Evolutionary conservation across 2,888 invertebrate genomes (phyloP).

Genomic region (Torymus texanus): DNA sequence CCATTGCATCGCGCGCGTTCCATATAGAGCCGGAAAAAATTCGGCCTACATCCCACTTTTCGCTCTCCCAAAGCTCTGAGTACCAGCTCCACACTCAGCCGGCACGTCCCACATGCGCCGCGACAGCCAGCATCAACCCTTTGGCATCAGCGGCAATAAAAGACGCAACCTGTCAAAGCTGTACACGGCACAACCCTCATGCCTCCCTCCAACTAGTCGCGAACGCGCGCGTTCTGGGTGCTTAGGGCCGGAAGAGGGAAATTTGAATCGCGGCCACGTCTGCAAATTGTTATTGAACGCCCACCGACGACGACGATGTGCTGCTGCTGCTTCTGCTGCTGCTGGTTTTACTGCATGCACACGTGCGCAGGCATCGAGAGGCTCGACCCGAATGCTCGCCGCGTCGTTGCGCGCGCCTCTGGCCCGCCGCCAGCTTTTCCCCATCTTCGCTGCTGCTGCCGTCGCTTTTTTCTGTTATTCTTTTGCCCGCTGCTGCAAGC

Average conservation of each 20-base stretch:
- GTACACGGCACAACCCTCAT: background rate
- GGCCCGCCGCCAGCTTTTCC: conserved; percentile 19
- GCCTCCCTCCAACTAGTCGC: background rate
- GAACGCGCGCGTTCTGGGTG: background rate
- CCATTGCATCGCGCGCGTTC: too few relatives aligned
- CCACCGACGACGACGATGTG: background rate
- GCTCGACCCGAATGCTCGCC: conserved; percentile 31
- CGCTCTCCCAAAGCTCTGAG: too few relatives aligned
- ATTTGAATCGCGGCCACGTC: conserved; percentile 61
- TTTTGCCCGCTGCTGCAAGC: too few relatives aligned
- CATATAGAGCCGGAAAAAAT: too few relatives aligned
- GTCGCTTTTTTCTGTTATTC: background rate
- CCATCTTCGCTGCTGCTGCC: background rate
- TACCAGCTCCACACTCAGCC: too few relatives aligned
- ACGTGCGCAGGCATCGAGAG: background rate
- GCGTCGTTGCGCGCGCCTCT: background rate
- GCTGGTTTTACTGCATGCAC: background rate
- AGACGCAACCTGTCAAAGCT: conserved; percentile 23
- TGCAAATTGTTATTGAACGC: conserved; percentile 66
- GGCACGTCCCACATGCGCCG: background rate
- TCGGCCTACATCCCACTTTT: too few relatives aligned
- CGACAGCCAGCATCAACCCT: background rate
- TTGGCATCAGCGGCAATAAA: background rate
- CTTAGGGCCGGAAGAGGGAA: conserved; percentile 44
- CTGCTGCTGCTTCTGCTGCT: background rate